Base-by-base conservation (phyloP, 2,888 invertebrate genomes). In the Gastracanthus pulcherrimus region DNA sequence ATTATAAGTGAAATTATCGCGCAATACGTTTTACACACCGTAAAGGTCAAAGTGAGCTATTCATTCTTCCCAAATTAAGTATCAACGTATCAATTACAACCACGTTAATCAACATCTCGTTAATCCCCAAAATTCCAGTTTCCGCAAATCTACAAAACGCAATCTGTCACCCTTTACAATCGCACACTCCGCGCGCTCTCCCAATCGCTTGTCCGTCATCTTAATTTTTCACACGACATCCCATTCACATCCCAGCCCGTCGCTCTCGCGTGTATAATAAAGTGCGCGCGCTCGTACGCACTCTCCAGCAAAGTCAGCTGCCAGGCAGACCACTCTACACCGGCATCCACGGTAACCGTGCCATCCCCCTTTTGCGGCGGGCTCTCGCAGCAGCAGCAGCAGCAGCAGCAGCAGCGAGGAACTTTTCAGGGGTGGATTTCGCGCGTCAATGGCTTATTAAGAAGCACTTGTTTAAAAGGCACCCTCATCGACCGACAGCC, bases 391-490 rank as follows among this genome's bases (percentile, higher is more conserved):
- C 85, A 85, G 83, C 83, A 84, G 88, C 89, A 87, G n/a, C n/a
- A n/a, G n/a, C n/a, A n/a, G n/a, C n/a, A 81, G 71, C 75, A 82
- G 83, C n/a, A 82, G 84, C 85, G 84, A 86, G 88, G 87, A 86
- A 89, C 89, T 90, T 90, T 91, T 89, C 88, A 89, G 90, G 90
- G 91, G 90, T 89, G 90, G 89, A 89, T 91, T 86, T 90, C 88
- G 88, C 90, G 89, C 91, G 89, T 91, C 90, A 90, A 91, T 91
- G 90, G 89, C 90, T 91, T 91, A 91, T 91, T 90, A 91, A 91
- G 90, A 89, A 91, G 91, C 90, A 91, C 91, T 90, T 91, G 90
- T 91, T 91, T 91, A 90, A 91, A n/a, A 91, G 89, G 90, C 89
- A 87, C 87, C 89, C 89, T 89, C 88, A 84, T 86, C 86, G 86